Evolutionary conservation across 2,797 vertebrate species (phyloP).

Genomic region (Myotis daubentonii): DNA sequence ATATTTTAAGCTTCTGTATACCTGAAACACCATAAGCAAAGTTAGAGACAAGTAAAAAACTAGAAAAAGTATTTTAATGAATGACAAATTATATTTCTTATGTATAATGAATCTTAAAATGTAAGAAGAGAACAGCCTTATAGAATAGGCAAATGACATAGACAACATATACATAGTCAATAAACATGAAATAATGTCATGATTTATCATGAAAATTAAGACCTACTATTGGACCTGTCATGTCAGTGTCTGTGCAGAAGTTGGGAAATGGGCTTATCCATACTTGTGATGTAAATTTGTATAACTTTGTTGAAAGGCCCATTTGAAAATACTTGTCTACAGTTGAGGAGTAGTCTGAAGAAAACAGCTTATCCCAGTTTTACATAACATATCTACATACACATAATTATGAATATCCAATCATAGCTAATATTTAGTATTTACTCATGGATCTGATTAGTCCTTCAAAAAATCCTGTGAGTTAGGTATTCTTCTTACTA

Average conservation of each 20-base stretch:
- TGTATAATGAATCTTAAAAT: background rate
- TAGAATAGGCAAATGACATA: background rate
- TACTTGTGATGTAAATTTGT: background rate
- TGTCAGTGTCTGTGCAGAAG: background rate
- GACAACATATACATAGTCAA: background rate
- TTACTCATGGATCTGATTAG: background rate
- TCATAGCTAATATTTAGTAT: background rate
- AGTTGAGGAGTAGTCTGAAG: background rate
- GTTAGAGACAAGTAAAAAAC: background rate
- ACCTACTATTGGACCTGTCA: background rate
- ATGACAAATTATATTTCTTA: background rate
- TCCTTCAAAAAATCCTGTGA: background rate
- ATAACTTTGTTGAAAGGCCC: background rate
- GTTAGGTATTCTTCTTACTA: background rate
- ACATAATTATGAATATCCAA: background rate
- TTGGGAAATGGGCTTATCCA: background rate
- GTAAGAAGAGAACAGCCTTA: background rate
- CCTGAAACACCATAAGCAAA: background rate
- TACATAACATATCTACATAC: background rate
- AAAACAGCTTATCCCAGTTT: background rate
- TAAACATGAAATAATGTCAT: background rate
- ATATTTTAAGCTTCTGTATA: background rate
- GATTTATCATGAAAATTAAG: background rate
- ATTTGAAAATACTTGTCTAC: background rate
- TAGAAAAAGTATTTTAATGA: conserved; percentile 16